These are phyloP conservation scores for Pangasianodon hypophthalmus DNA, from an alignment of 2,113 vertebrate genomes.

Conservation along the genomic window DNA sequence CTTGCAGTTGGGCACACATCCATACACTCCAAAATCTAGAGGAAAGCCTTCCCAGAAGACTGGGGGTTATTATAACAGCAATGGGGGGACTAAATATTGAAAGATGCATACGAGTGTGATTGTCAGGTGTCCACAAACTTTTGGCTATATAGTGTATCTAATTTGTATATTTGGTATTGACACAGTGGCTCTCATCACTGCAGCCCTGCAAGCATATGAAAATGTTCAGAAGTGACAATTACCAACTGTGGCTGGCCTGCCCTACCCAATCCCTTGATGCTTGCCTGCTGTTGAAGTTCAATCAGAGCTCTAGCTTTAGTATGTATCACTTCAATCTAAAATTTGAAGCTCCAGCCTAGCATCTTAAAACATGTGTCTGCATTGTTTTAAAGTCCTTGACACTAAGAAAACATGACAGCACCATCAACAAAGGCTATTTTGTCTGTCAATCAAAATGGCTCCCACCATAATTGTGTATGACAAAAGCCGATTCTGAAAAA, in stretches of 20 bases:
- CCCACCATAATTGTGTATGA: conserved; percentile 77
- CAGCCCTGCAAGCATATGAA: not conserved
- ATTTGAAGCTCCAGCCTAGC: conserved; percentile 65
- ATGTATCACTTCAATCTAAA: conserved; percentile 69
- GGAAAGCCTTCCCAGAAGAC: no score
- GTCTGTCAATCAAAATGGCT: conserved; percentile 77
- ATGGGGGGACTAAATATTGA: no score
- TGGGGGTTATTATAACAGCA: no score
- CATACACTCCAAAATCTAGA: no score
- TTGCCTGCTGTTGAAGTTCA: conserved; percentile 58
- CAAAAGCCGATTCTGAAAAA: conserved; percentile 83
- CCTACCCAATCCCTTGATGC: conserved; percentile 51
- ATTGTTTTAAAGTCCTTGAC: conserved; percentile 75
- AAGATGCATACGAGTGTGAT: no score
- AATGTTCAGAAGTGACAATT: conserved; percentile 44
- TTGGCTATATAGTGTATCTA: not conserved
- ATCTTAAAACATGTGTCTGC: conserved; percentile 76
- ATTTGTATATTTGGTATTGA: not conserved
- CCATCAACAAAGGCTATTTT: conserved; percentile 84
- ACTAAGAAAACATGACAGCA: conserved; percentile 80
- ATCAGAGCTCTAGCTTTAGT: conserved; percentile 64
- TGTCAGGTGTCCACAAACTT: not conserved
- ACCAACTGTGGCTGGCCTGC: conserved; percentile 51
- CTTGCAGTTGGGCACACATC: no score
- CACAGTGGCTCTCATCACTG: conserved; percentile 1